Base-by-base conservation (phyloP, 2,113 vertebrate genomes). In the Hippotragus niger region DNA sequence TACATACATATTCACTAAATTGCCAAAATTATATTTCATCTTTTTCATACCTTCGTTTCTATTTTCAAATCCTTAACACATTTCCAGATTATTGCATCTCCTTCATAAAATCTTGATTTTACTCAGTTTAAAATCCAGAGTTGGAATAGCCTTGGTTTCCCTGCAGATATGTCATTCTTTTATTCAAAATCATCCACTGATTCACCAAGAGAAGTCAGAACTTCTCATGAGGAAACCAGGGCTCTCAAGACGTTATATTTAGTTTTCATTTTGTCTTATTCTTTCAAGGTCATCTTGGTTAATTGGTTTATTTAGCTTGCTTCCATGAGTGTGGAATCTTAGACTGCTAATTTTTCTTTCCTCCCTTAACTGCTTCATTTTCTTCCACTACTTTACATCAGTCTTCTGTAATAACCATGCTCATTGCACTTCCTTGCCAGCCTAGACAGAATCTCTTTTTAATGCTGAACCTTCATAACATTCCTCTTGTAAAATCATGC, bases 221-320 rank as follows among this genome's bases (percentile, higher is more conserved):
- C 31, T 33, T 36, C 55, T 82, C 14, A 36, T 6, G 27, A 89
- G 64, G 50, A 88, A 16, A 57, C 43, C 78, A 27, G 31, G 7
- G 12, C 7, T 81, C 52, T 97, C 60, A 40, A 76, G 40, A 85
- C 40, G 3, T 36, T 94, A 47, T 43, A 50, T 80, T 74, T 43
- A 36, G 16, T 62, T 94, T 90, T 93, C 14, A 19, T 92, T 80
- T 82, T 92, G 96, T 80, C 82, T 91, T 96, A 31, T 88, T 95
- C 64, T 89, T 83, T 58, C 43, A 96, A 95, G 85, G 53, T 95
- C 71, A 27, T 92, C 17, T 81, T 88, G 50, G 89, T 96, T 88
- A 80, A 95, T 86, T 83, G 31, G 64, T 93, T 58, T 74, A 71
- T 84, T 97, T 80, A 78, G 60, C 31, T 87, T 86, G 33, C 55